phyloP scores from a whole-genome alignment of 37 sponge, comb jelly and placozoan species.

The Hexactinellida sp. region DNA sequence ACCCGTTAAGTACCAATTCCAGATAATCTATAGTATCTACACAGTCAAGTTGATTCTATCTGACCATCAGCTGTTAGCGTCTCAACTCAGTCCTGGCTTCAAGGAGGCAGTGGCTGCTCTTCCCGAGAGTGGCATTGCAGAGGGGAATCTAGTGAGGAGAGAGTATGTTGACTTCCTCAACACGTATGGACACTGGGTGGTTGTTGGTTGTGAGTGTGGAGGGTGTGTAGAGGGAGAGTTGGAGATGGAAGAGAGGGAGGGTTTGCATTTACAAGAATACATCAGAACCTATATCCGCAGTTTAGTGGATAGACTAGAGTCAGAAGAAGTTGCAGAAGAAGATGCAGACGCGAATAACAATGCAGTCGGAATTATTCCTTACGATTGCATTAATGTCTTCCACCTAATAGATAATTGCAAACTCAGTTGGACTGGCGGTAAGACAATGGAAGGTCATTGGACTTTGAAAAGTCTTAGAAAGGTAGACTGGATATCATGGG shows the following conservation, averaged over 20 bases:
- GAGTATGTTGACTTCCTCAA: background rate
- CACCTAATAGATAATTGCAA: no score
- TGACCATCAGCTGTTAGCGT: background rate
- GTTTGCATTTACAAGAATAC: background rate
- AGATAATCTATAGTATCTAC: background rate
- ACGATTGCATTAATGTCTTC: background rate
- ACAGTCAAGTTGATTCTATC: background rate
- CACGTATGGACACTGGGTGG: background rate
- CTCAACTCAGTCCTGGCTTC: slow-evolving; percentile 3
- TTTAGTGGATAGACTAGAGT: background rate
- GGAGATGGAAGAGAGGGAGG: background rate
- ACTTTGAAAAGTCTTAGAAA: no score
- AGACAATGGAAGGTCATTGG: no score
- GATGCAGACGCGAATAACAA: no score
- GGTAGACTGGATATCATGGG: no score
- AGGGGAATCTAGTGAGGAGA: background rate
- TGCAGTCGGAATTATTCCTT: background rate
- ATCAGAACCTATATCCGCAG: background rate
- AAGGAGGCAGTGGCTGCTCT: background rate
- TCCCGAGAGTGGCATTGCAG: background rate
- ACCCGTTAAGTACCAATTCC: background rate
- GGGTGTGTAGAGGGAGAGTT: background rate
- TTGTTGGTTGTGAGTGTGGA: background rate
- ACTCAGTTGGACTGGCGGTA: no score
- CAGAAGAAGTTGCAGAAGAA: background rate